These are phyloP conservation scores for Athene cunicularia DNA, from an alignment of 2,113 vertebrate genomes.

Conservation along the genomic window DNA sequence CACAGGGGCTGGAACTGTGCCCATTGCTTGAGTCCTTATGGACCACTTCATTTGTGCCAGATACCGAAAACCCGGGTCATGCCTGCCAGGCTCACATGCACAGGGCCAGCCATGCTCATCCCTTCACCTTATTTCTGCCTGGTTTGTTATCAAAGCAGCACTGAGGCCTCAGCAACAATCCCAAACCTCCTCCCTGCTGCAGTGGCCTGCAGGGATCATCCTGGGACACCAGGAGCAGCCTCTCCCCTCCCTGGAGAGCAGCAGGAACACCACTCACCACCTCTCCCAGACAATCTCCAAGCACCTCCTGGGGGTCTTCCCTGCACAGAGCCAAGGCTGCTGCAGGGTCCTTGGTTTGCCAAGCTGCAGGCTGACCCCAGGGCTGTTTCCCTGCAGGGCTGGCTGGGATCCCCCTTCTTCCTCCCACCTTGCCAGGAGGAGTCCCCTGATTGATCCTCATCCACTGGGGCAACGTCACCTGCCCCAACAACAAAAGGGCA, in stretches of 20 bases:
- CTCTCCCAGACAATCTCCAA: background rate
- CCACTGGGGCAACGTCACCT: rapidly evolving
- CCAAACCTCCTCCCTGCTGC: background rate
- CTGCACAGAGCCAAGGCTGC: background rate
- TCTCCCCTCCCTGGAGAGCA: background rate
- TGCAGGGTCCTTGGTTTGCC: background rate
- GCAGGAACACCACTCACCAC: rapidly evolving
- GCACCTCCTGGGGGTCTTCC: background rate
- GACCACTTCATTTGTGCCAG: rapidly evolving
- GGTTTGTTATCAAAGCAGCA: background rate
- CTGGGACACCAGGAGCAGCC: background rate
- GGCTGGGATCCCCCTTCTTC: background rate
- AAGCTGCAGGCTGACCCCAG: background rate
- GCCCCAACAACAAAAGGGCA: too few relatives aligned
- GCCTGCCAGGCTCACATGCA: background rate
- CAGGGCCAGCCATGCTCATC: background rate
- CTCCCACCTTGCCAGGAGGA: background rate
- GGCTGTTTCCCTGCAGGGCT: background rate
- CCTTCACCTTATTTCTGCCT: background rate
- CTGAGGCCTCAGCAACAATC: background rate
- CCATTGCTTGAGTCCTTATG: rapidly evolving
- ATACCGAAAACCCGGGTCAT: rapidly evolving
- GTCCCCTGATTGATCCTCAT: too few relatives aligned
- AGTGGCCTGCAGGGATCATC: too few relatives aligned
- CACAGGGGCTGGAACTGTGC: rapidly evolving